Base-by-base conservation (phyloP, 1,140 invertebrate genomes). In the Maconellicoccus hirsutus region DNA sequence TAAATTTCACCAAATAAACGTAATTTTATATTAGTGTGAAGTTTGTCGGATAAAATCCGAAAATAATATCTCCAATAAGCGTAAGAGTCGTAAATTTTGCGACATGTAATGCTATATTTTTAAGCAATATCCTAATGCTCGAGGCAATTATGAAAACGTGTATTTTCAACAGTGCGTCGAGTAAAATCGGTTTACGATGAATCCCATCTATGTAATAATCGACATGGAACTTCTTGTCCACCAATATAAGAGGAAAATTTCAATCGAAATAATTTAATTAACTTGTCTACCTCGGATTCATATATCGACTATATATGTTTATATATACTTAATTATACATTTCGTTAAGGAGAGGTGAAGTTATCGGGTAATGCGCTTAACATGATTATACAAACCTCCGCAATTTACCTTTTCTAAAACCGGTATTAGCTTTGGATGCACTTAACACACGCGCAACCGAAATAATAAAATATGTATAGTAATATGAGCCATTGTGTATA, bases 221-320 rank as follows among this genome's bases (percentile, higher is more conserved):
- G 42, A 16, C 12, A 16, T 19, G 42, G n/a, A 52, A 52, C 42
- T 52, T 52, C n/a, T 33, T 33, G 29, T 33, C 12, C 29, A 33
- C 12, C 3, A 33, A 33, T 33, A 33, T 33, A 33, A 12, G 4
- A 33, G 42, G 12, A 19, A 52, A 52, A 19, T 52, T 52, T 52
- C 42, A 52, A 52, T 52, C 42, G 42, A 52, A 52, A 52, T 52
- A 52, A 52, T 52, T 52, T 52, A 52, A 52, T 52, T 52, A 52
- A 4, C 16, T 52, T 16, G 42, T 52, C 42, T 52, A 14, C 12
- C n/a, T 7, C 33, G 33, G 6, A 14, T 38, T 38, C 42, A 3
- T 3, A 19, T 52, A 52, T 52, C 16, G 4, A 6, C 29, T 33
- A 33, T 33, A 33, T 33, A 3, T 33, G 4, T 33, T 3, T 33